Evolutionary conservation across 1,140 invertebrate genomes (phyloP), one percentile per base, ranked within the genome.

Genomic region (Idris sp.): DNA sequence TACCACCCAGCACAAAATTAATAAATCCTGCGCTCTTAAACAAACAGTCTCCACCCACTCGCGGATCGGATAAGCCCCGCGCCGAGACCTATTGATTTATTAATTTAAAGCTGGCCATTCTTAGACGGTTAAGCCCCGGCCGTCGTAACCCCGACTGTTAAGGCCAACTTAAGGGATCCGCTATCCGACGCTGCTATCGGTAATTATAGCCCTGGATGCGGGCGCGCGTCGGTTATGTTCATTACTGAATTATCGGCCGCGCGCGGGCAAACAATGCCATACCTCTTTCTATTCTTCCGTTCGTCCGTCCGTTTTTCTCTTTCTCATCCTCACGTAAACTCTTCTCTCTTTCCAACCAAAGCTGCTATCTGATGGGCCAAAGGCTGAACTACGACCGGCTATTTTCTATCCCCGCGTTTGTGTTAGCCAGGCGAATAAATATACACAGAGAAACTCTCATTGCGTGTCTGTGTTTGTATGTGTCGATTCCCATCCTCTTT

Each of bases 81-180:
- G 28, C 35, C 71, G 54, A 74, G 67, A 69, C 77, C 81, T 81
- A 84, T 86, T 86, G 85, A 86, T 86, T 86, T 86, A 86, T 86
- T 86, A 86, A 86, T 86, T 86, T 86, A 86, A 83, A 86, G 85
- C 85, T 86, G 85, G 83, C 84, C 85, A 86, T 86, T 86, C 85
- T 85, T 83, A 86, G 83, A 82, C 79, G 72, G 35, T 72, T n/a
- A n/a, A n/a, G 58, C 74, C 51, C 31, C 68, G 74, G n/a, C n/a
- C 61, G 35, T 40, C 46, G 62, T 77, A 62, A 74, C 59, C 78
- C 54, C 79, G 74, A 75, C 74, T 79, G 77, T 79, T 41, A 78
- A 79, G 82, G 74, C 80, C 72, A 83, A 85, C 76, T 85, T 84
- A 81, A 86, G 82, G 84, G 84, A 84, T 84, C 78, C 79, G 80